Evolutionary conservation across 1,140 invertebrate genomes (phyloP), one percentile per base, ranked within the genome.

Genomic region (Globodera rostochiensis): DNA sequence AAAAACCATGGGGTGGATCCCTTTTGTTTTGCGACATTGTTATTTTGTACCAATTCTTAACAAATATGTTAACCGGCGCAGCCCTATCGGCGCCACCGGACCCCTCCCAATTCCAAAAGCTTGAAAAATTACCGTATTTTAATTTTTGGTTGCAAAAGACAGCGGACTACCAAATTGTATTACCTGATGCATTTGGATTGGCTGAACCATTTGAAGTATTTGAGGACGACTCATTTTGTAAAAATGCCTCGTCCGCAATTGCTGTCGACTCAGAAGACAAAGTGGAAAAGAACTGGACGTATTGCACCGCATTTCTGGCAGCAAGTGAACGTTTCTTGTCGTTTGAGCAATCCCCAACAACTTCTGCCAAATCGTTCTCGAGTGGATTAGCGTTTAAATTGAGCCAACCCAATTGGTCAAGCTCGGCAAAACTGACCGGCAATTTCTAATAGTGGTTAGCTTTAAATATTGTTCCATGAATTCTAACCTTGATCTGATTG

Each of bases 381-480:
- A 79, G 64, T 21, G 77, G 77, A 74, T 79, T 79, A 9, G 76
- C 36, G 21, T 7, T 47, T 67, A 79, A 79, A 79, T 79, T 74
- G 3, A 79, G 77, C 66, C 71, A 79, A 45, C 73, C 46, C 64
- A 79, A 49, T 36, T 57, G 45, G 3, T 69, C 77, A 21, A 79
- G 64, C 36, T 74, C 71, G 49, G 66, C 77, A 79, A 79, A 79
- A 69, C 66, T 47, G 6, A 46, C 15, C 19, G 77, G 77, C 6
- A 79, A 49, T 50, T 77, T 74, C 77, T 79, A 25, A 25, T 67
- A 76, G 53, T 4, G 49, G 9, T 1, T 5, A 76, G 25, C 21
- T 75, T 75, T 36, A 36, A 36, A 36, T 36, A 36, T 36, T 3
- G 36, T 36, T 36, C 36, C 36, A 15, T 76, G 13, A 74, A 53